Evolutionary conservation across 2,888 invertebrate species (phyloP).

Genomic region (Tachina fera): DNA sequence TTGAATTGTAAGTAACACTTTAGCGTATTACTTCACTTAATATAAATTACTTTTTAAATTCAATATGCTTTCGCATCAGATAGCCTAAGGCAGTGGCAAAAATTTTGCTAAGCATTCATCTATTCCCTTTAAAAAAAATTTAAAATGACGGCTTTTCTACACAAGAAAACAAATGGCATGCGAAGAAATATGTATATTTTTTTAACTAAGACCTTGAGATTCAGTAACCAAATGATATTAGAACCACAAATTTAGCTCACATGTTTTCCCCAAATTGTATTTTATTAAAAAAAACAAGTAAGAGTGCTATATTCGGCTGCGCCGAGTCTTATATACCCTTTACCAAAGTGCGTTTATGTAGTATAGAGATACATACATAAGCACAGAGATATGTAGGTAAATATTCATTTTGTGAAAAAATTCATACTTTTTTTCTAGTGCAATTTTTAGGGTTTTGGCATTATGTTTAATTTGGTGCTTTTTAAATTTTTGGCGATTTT

Average conservation of each 20-base stretch:
- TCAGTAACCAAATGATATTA: neutral
- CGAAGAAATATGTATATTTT: neutral
- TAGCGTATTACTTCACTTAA: conserved; percentile 61
- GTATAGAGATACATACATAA: too few species aligned
- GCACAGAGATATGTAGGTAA: too few species aligned
- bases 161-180: neutral
- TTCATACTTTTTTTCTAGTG: too few species aligned
- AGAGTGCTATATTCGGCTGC: too few species aligned
- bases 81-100: conserved; percentile 51
- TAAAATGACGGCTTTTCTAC: neutral
- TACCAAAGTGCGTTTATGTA: too few species aligned
- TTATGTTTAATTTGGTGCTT: too few species aligned
- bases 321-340: too few species aligned
- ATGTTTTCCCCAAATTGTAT: too few species aligned
- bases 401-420: too few species aligned
- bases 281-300: too few species aligned
- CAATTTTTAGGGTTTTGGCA: too few species aligned
- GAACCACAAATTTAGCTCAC: neutral
- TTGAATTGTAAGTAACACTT: conserved; percentile 42
- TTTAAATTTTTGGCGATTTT: too few species aligned
- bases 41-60: conserved; percentile 73
- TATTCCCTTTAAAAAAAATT: conserved; percentile 13
- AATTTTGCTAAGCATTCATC: conserved; percentile 8
- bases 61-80: conserved; percentile 67
- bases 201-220: neutral